These are phyloP conservation scores for Ciconia boyciana DNA, from an alignment of 2,113 vertebrate species.

Conservation along the genomic window DNA sequence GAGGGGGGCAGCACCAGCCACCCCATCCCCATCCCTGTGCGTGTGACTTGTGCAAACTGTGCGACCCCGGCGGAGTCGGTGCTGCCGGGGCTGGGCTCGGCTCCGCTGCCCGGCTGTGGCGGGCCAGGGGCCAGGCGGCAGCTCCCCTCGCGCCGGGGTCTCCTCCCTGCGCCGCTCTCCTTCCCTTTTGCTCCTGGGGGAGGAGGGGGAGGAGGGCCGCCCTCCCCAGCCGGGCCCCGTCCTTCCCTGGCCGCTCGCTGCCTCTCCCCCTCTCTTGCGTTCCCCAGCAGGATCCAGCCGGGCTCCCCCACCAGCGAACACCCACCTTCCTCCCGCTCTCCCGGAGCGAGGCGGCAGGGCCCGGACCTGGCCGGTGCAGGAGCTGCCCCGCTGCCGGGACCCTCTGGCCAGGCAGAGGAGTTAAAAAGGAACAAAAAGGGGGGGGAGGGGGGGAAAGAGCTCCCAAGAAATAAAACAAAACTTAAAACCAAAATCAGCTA, in stretches of 20 bases:
- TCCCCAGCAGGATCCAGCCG: background rate
- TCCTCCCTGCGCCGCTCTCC: background rate
- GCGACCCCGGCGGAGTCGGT: background rate
- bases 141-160: background rate
- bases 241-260: background rate
- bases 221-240: rapidly evolving
- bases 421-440: background rate
- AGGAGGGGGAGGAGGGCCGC: background rate
- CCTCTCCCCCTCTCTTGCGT: background rate
- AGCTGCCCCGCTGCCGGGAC: background rate
- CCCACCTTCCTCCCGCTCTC: background rate
- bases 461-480: background rate
- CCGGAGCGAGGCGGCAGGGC: background rate
- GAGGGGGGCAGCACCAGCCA: background rate
- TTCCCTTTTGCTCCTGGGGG: background rate
- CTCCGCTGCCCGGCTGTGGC: background rate
- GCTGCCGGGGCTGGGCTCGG: background rate
- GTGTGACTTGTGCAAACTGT: conserved; percentile 14
- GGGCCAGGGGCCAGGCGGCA: background rate
- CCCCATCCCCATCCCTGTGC: background rate
- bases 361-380: background rate
- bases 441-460: background rate
- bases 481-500: background rate
- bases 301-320: background rate
- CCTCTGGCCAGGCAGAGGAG: background rate